phyloP scores from a whole-genome alignment of 2,113 vertebrate genomes.

The Pteronura brasiliensis region DNA sequence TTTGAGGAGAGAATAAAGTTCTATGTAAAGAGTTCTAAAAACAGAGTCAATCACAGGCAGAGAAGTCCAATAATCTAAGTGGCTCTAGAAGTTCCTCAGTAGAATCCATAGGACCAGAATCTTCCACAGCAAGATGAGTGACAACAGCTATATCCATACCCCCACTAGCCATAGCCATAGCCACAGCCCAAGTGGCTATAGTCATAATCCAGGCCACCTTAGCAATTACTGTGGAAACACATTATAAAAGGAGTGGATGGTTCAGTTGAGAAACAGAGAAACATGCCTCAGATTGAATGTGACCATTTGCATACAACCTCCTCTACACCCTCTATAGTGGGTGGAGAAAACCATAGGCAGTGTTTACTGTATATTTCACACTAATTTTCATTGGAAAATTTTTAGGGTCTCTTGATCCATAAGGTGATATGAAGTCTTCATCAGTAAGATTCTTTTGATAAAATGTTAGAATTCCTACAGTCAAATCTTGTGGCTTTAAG shows the following conservation, averaged over 20 bases:
- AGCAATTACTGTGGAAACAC: not conserved
- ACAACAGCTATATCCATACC: not conserved
- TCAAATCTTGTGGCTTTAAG: not conserved
- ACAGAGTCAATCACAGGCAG: not conserved
- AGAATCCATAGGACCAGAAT: not conserved
- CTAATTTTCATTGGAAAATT: not conserved
- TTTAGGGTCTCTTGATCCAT: not conserved
- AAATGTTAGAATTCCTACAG: not conserved
- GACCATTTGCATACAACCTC: not conserved
- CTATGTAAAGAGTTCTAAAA: not conserved
- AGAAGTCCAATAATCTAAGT: not conserved
- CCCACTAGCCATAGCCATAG: not conserved
- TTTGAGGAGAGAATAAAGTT: not conserved
- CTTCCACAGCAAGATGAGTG: not conserved
- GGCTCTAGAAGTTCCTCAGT: not conserved
- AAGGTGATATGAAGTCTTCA: not conserved
- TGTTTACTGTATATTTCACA: not conserved
- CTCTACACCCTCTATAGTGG: not conserved
- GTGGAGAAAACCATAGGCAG: not conserved
- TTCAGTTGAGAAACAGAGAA: not conserved
- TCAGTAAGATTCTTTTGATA: not conserved
- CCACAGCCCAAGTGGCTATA: not conserved
- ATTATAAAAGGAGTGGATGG: not conserved
- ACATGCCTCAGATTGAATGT: not conserved
- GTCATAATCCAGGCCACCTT: not conserved